These are phyloP conservation scores for Meloe dianella DNA, from an alignment of 2,888 invertebrate genomes.

Conservation along the genomic window DNA sequence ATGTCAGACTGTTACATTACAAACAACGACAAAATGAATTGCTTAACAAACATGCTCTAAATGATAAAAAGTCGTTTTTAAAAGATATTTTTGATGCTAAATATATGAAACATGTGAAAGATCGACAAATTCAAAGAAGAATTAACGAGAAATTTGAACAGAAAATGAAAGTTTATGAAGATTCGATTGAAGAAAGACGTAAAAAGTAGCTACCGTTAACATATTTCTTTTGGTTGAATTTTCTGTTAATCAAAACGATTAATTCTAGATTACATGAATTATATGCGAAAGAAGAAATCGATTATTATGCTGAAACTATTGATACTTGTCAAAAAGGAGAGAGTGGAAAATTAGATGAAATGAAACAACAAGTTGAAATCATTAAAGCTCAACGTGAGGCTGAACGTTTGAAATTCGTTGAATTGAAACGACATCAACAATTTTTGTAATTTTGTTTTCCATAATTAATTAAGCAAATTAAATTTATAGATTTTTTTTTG, in stretches of 20 bases:
- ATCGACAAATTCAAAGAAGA: slow-evolving; percentile 41
- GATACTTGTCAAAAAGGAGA: slow-evolving; percentile 63
- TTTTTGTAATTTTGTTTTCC: slow-evolving; percentile 40
- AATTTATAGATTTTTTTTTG: neutral
- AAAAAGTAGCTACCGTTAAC: slow-evolving; percentile 45
- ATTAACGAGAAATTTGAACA: slow-evolving; percentile 48
- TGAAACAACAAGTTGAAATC: slow-evolving; percentile 59
- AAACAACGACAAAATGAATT: slow-evolving; percentile 40
- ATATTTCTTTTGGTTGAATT: no score
- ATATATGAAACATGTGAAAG: slow-evolving; percentile 47
- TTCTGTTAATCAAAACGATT: neutral
- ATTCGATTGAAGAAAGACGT: slow-evolving; percentile 55
- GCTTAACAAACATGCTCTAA: slow-evolving; percentile 14
- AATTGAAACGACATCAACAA: slow-evolving; percentile 58
- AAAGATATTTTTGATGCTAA: slow-evolving; percentile 39
- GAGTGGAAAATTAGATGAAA: slow-evolving; percentile 61
- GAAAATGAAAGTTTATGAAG: slow-evolving; percentile 50
- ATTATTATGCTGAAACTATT: slow-evolving; percentile 63
- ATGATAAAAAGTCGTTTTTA: slow-evolving; percentile 27
- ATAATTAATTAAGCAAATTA: neutral
- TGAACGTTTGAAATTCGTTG: slow-evolving; percentile 62
- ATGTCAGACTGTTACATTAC: slow-evolving; percentile 44
- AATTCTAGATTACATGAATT: slow-evolving; percentile 59
- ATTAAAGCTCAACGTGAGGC: slow-evolving; percentile 62
- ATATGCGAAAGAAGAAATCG: slow-evolving; percentile 62